Base-by-base conservation (phyloP, 2,797 vertebrate species). In the Sebastes diaconus region DNA sequence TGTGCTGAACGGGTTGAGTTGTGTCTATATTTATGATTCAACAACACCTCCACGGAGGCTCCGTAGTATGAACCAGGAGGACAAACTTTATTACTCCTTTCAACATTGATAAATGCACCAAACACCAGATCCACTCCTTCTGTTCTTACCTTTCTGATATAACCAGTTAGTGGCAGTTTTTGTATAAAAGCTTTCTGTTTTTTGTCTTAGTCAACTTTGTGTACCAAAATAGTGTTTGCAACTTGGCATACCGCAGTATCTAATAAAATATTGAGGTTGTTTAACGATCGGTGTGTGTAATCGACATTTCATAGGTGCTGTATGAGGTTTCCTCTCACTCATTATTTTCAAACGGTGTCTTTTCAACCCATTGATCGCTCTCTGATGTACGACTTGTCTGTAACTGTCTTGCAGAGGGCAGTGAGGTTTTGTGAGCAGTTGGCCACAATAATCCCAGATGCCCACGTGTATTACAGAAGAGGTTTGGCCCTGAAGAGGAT, bases 401-500 rank as follows among this genome's bases (percentile, higher is more conserved):
- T 42, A 42, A 42, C 39, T 42, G 39, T 42, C 39, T 82, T 81
- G 54, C 87, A 99, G 99, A 97, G 97, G 94, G 97, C 97, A 1
- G 97, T 99, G 77, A 95, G 93, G 85, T 98, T 99, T 90, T 99
- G 98, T 87, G 95, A 97, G 77, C 98, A 99, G 84, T 92, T 99
- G 68, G 96, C 97, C 12, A 96, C 96, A 7, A 95, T 99, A 3
- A 94, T 99, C 90, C 99, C 99, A 58, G 96, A 98, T 22, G 97
- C 98, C 0, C 96, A 99, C 1, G 97, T 99, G 64, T 99, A 98
- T 92, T 99, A 99, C 88, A 96, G 99, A 94, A 96, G 97, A 95
- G 99, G 99, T 78, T 88, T 99, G 90, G 98, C 99, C 81, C 91
- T 99, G 87, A 99, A 99, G 94, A 98, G 89, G 90, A 91, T 99